phyloP scores from a whole-genome alignment of 2,888 invertebrate species.

The Trachelus troglodyta region DNA sequence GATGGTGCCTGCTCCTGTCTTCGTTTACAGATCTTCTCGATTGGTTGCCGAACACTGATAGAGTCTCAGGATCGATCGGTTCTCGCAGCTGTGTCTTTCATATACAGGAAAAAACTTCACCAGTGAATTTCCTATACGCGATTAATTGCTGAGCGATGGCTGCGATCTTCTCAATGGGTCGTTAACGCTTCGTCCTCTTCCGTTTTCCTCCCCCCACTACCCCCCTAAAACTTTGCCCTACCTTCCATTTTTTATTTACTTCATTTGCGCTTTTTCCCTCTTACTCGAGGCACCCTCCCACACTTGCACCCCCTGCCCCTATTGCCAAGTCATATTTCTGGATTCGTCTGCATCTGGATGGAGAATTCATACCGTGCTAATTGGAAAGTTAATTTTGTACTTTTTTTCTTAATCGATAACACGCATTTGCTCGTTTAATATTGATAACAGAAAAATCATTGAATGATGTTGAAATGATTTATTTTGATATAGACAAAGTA shows the following conservation, averaged over 20 bases:
- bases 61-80: neutral
- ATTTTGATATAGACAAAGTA: constrained; percentile 39
- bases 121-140: too few species aligned
- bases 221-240: neutral
- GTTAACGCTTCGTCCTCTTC: constrained; percentile 13
- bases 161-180: constrained; percentile 3
- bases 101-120: too few species aligned
- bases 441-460: neutral
- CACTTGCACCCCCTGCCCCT: neutral
- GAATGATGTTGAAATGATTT: constrained; percentile 28
- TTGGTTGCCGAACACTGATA: neutral
- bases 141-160: neutral
- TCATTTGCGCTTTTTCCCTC: neutral
- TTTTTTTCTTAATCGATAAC: neutral
- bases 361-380: neutral
- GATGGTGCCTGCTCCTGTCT: neutral
- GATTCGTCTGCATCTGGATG: neutral
- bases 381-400: neutral
- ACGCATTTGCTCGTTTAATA: neutral
- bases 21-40: neutral
- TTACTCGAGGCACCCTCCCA: neutral
- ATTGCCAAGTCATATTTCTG: neutral
- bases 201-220: neutral
- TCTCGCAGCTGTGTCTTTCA: neutral
- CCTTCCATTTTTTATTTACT: neutral